Evolutionary conservation across 2,797 vertebrate species (phyloP).

Genomic region (Arctocebus calabarensis): DNA sequence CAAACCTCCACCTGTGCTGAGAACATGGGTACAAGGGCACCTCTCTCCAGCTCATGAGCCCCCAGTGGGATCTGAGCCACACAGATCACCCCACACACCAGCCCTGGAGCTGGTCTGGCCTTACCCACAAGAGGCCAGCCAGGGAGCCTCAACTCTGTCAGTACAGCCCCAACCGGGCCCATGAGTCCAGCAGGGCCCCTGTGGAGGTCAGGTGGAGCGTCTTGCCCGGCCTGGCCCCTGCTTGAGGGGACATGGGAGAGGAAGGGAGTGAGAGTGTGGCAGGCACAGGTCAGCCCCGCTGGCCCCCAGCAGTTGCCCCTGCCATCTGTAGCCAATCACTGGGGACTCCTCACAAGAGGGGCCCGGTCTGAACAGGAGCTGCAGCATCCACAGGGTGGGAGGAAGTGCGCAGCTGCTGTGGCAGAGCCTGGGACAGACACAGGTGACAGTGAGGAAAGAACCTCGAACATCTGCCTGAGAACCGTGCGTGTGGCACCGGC

Average conservation of each 20-base stretch:
- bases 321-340: no score
- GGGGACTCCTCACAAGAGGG: background rate
- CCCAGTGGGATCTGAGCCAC: background rate
- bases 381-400: rapidly evolving
- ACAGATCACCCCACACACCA: rapidly evolving
- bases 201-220: background rate
- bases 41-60: background rate
- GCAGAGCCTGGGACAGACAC: background rate
- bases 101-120: rapidly evolving
- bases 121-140: background rate
- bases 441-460: background rate
- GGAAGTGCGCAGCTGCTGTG: no score
- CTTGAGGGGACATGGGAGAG: background rate
- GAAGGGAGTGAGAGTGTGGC: rapidly evolving
- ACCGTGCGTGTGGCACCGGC: no score
- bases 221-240: background rate
- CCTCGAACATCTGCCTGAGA: background rate
- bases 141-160: rapidly evolving
- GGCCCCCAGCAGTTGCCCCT: rapidly evolving
- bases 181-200: rapidly evolving
- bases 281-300: background rate
- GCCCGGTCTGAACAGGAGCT: background rate
- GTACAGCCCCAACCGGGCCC: rapidly evolving
- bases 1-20: background rate
- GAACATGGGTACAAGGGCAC: no score